Percentiles rank a stretch among this genome's conserved stretches.
Evolutionary conservation across 2,113 vertebrate genomes (phyloP).

Genomic region (Heterotilapia buettikoferi): DNA sequence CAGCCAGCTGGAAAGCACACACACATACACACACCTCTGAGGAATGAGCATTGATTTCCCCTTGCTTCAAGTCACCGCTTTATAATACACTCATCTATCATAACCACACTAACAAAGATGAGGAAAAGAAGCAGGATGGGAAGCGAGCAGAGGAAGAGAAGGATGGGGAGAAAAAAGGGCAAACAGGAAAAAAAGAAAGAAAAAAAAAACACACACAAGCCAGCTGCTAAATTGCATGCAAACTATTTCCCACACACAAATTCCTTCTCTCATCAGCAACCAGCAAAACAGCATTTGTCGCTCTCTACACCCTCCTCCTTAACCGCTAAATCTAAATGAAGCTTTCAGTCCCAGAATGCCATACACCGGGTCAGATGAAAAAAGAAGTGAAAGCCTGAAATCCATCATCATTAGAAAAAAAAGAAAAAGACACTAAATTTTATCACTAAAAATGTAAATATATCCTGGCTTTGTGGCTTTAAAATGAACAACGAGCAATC

Average conservation of each 20-base stretch:
- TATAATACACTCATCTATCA: conserved; percentile 58
- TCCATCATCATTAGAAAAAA: neutral
- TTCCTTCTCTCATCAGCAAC: conserved; percentile 33
- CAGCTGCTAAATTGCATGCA: conserved; percentile 44
- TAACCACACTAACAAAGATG: conserved; percentile 35
- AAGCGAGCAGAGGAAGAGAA: neutral
- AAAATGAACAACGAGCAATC: neutral
- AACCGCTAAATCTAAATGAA: neutral
- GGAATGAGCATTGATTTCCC: conserved; percentile 64
- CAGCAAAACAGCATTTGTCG: conserved; percentile 40
- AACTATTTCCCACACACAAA: conserved; percentile 19
- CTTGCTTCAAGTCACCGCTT: conserved; percentile 26
- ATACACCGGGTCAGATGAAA: neutral
- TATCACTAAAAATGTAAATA: neutral
- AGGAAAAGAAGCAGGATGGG: neutral
- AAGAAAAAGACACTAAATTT: neutral
- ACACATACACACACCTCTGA: conserved; percentile 21
- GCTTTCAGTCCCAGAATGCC: neutral
- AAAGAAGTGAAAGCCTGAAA: neutral
- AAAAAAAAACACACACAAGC: neutral
- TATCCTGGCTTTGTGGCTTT: neutral
- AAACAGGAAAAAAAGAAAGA: neutral
- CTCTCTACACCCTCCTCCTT: neutral
- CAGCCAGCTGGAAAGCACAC: conserved; percentile 29
- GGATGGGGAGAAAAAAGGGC: neutral